A percentile compares a stretch with the other conserved stretches of the same genome.
Evolutionary conservation across 2,797 vertebrate genomes (phyloP).

Genomic region (Graptemys geographica): DNA sequence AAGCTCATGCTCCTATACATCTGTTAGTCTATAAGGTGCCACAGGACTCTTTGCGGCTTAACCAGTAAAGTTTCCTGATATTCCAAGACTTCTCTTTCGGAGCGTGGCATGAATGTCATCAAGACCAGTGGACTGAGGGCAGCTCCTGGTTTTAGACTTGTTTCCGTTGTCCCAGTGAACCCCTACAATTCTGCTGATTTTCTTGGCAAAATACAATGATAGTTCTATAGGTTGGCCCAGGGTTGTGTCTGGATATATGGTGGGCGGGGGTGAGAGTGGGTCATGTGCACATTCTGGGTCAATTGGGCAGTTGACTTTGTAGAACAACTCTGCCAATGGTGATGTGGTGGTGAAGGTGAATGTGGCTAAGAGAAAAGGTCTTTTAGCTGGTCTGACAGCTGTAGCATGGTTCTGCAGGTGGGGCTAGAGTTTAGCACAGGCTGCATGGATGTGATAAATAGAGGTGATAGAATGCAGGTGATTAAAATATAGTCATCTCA

Average conservation of each 20-base stretch:
- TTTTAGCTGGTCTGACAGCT: not conserved
- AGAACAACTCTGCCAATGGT: not conserved
- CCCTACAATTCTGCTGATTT: too few species aligned
- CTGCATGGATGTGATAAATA: not conserved
- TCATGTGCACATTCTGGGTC: not conserved
- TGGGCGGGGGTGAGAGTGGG: rapidly evolving
- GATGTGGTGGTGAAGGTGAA: not conserved
- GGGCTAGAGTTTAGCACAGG: not conserved
- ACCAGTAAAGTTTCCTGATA: too few species aligned
- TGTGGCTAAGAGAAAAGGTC: not conserved
- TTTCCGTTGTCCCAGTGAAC: too few species aligned
- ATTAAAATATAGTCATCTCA: not conserved
- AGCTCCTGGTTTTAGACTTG: too few species aligned
- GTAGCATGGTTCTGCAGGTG: not conserved
- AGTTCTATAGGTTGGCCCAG: not conserved
- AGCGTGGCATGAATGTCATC: too few species aligned
- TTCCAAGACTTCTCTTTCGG: too few species aligned
- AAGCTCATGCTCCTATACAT: too few species aligned
- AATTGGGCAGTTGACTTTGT: not conserved
- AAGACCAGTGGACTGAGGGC: too few species aligned
- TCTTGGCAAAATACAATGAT: too few species aligned
- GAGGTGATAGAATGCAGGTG: rapidly evolving
- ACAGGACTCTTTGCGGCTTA: too few species aligned
- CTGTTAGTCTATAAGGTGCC: too few species aligned
- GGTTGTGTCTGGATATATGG: not conserved